phyloP scores from a whole-genome alignment of 2,113 vertebrate genomes.

The Alexandromys fortis region DNA sequence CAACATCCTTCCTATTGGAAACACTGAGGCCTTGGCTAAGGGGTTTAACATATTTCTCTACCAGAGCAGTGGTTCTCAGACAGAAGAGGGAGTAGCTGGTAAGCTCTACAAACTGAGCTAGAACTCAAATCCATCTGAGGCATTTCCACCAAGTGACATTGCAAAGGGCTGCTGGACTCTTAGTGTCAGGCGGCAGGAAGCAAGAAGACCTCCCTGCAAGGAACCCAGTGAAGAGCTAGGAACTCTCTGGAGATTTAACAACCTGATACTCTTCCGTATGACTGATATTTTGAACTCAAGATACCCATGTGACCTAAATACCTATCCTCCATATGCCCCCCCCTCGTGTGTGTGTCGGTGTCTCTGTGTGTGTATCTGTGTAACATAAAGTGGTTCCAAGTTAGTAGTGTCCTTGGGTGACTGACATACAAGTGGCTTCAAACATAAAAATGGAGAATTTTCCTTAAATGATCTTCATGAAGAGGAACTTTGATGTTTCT shows the following conservation, averaged over 20 bases:
- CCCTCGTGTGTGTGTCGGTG: neutral
- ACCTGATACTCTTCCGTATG: neutral
- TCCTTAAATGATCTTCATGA: neutral
- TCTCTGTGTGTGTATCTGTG: neutral
- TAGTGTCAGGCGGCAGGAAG: neutral
- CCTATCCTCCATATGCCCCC: rapidly evolving
- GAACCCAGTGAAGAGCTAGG: neutral
- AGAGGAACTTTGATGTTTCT: neutral
- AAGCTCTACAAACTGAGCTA: neutral
- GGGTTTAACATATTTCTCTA: neutral
- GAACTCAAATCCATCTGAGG: neutral
- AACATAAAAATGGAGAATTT: neutral
- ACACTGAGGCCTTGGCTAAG: neutral
- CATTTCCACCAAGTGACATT: no score
- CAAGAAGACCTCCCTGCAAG: no score
- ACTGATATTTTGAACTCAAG: neutral
- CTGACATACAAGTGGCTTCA: neutral
- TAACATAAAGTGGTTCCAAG: neutral
- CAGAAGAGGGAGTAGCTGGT: neutral
- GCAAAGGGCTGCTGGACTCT: neutral
- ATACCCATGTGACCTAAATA: neutral
- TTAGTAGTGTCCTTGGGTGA: neutral
- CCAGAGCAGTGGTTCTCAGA: neutral
- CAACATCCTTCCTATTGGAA: neutral
- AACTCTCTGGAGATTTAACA: neutral